These are phyloP conservation scores for Athene cunicularia DNA, from an alignment of 2,113 vertebrate species.

Conservation along the genomic window DNA sequence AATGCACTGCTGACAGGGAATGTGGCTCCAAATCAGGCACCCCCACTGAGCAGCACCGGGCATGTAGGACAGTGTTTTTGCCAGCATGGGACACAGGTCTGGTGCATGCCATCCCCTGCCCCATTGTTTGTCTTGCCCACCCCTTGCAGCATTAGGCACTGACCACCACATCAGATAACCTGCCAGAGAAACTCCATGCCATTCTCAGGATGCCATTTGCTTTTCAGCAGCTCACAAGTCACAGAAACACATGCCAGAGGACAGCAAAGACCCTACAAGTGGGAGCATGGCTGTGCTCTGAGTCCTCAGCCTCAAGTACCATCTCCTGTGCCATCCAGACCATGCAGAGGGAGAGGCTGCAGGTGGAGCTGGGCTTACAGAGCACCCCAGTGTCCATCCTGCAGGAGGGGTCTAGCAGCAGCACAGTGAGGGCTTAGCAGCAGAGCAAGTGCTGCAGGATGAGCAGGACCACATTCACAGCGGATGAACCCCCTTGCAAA, in stretches of 20 bases:
- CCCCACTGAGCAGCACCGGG: neutral
- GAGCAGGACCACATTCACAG: neutral
- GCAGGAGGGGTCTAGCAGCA: neutral
- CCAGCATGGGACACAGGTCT: rapidly evolving
- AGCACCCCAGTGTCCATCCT: neutral
- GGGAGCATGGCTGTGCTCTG: neutral
- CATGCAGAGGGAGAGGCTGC: neutral
- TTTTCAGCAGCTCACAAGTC: neutral
- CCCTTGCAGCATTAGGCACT: neutral
- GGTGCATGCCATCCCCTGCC: neutral
- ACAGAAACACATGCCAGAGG: neutral
- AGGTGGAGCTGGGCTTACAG: neutral
- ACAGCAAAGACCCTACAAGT: neutral
- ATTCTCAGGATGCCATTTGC: neutral
- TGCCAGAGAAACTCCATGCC: neutral
- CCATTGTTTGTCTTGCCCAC: rapidly evolving
- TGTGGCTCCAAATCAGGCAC: neutral
- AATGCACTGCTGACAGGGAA: neutral
- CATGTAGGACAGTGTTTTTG: neutral
- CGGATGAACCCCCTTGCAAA: neutral
- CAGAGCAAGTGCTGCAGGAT: neutral
- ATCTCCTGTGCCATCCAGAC: neutral
- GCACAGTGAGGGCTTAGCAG: neutral
- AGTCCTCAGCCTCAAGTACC: neutral
- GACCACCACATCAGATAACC: neutral